Conservation (phyloP, 1,140 invertebrate species). For the Caerostris extrusa region DNA sequence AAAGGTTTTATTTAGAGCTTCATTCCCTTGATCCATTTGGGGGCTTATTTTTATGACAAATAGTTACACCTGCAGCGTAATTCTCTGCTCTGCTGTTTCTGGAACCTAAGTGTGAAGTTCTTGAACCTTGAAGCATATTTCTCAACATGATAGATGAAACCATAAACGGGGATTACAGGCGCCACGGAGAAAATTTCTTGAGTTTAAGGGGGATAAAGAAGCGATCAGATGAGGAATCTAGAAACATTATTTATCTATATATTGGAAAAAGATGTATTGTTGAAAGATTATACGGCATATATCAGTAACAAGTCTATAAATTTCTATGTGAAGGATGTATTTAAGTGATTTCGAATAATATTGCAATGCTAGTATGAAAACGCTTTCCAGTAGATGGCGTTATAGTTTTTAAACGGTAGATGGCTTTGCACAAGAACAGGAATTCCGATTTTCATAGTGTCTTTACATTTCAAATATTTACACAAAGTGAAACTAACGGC, state of each 20-base stretch:
- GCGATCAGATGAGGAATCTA: background rate
- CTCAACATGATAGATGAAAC: background rate
- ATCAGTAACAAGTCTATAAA: too few relatives aligned
- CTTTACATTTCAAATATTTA: too few relatives aligned
- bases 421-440: too few relatives aligned
- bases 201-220: background rate
- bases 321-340: too few relatives aligned
- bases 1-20: background rate
- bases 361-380: too few relatives aligned
- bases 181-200: background rate
- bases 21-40: background rate
- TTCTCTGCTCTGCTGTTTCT: background rate
- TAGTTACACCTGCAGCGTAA: background rate
- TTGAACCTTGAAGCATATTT: background rate
- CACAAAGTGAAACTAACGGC: too few relatives aligned
- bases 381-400: too few relatives aligned
- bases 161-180: background rate
- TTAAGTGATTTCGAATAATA: too few relatives aligned
- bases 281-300: too few relatives aligned
- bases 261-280: background rate
- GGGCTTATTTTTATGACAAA: background rate
- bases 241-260: background rate
- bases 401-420: too few relatives aligned
- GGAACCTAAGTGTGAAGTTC: background rate
- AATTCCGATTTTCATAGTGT: too few relatives aligned